Conservation (phyloP, 2,888 invertebrate species). For the Lycia hirtaria region DNA sequence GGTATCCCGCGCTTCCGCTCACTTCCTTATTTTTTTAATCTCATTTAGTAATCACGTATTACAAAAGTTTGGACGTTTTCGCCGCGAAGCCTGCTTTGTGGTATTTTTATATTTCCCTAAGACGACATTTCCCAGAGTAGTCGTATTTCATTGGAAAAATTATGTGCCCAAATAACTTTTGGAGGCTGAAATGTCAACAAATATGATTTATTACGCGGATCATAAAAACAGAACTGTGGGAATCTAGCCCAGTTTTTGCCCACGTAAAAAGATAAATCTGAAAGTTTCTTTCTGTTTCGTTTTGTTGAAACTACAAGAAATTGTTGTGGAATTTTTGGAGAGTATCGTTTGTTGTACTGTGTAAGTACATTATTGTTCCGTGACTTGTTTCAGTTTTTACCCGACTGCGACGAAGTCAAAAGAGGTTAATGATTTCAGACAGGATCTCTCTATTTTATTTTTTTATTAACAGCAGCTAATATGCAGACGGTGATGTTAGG, state of each 20-base stretch:
- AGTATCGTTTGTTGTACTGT: conserved; percentile 3
- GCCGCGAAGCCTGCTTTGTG: conserved; percentile 7
- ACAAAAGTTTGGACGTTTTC: conserved; percentile 16
- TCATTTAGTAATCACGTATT: conserved; percentile 46
- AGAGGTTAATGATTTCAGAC: too few species aligned
- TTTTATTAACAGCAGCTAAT: too few species aligned
- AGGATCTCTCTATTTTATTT: too few species aligned
- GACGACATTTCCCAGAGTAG: conserved; percentile 10
- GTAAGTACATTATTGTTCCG: conserved; percentile 7
- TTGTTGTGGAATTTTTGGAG: conserved; percentile 5
- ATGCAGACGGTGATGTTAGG: too few species aligned
- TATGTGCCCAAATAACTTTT: conserved; percentile 18
- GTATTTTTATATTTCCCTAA: conserved; percentile 17
- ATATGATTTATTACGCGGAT: conserved; percentile 28
- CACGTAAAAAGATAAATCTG: conserved; percentile 38
- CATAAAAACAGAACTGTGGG: conserved; percentile 18
- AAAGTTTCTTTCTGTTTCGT: conserved; percentile 29
- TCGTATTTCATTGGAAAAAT: conserved; percentile 17
- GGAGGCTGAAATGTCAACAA: conserved; percentile 23
- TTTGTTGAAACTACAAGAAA: conserved; percentile 33
- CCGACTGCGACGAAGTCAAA: too few species aligned
- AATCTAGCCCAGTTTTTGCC: conserved; percentile 24
- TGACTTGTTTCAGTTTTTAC: conserved; percentile 13
- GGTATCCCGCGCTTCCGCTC: conserved; percentile 35
- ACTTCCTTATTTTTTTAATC: conserved; percentile 50